These are phyloP conservation scores for Cassiopea xamachana DNA, from an alignment of 30 jellyfish, hydroid and myxozoan species.

Conservation along the genomic window DNA sequence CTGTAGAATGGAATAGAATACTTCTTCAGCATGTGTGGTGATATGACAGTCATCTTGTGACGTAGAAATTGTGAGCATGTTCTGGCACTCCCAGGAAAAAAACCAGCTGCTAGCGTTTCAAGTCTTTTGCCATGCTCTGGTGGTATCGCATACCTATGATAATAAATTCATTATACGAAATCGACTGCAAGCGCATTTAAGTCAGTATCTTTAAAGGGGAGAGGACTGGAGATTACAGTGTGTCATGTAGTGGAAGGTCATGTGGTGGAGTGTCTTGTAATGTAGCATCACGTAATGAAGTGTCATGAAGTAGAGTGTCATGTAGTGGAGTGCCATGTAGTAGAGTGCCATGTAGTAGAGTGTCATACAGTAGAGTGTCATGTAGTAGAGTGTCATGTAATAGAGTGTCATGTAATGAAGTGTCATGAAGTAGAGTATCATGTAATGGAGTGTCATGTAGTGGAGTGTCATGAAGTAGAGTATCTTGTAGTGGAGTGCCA, in stretches of 20 bases:
- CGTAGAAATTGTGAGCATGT: slow-evolving; percentile 87
- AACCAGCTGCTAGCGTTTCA: slow-evolving; percentile 91
- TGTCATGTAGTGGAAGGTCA: background rate
- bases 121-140: slow-evolving; percentile 94
- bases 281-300: background rate
- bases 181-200: background rate
- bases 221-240: too few species aligned
- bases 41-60: slow-evolving; percentile 88
- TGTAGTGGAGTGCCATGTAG: background rate
- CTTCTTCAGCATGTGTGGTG: slow-evolving; percentile 85
- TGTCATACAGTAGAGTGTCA: too few species aligned
- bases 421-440: too few species aligned
- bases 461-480: too few species aligned
- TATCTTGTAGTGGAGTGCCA: too few species aligned
- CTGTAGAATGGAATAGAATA: slow-evolving; percentile 84
- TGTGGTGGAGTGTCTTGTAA: background rate
- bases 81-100: slow-evolving; percentile 85
- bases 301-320: background rate
- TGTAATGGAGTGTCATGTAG: too few species aligned
- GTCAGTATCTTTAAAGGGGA: background rate
- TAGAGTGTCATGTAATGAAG: too few species aligned
- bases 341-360: background rate
- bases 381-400: too few species aligned
- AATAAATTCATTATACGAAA: background rate
- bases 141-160: slow-evolving; percentile 88